Conservation (phyloP, 2,888 invertebrate genomes). For the Panopea generosa region DNA sequence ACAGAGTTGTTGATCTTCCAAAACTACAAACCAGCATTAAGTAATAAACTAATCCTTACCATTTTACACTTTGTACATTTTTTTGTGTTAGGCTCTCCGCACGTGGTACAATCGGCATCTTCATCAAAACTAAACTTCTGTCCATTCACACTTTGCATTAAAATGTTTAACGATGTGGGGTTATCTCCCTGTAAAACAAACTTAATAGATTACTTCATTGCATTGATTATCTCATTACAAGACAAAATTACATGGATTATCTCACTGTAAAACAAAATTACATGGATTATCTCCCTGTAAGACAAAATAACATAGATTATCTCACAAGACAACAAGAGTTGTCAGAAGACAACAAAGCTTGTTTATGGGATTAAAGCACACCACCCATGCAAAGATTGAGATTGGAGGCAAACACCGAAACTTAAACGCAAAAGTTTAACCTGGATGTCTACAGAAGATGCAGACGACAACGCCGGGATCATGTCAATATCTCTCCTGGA, state of each 20-base stretch:
- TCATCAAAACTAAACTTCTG: slow-evolving; percentile 88
- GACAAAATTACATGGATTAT: background rate
- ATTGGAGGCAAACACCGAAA: too few relatives aligned
- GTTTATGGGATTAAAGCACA: too few relatives aligned
- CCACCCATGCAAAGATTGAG: too few relatives aligned
- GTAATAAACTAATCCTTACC: too few relatives aligned
- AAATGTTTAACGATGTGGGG: slow-evolving; percentile 90
- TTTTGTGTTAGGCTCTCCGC: slow-evolving; percentile 88
- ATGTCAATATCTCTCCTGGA: too few relatives aligned
- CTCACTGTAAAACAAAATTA: background rate
- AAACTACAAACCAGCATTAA: too few relatives aligned
- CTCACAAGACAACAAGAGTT: background rate
- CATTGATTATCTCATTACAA: background rate
- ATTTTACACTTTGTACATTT: slow-evolving; percentile 97
- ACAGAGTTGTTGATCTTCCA: too few relatives aligned
- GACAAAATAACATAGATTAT: background rate
- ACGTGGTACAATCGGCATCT: slow-evolving; percentile 78
- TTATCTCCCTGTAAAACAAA: slow-evolving; percentile 83
- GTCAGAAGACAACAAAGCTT: too few relatives aligned
- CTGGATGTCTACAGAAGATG: too few relatives aligned
- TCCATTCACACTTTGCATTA: slow-evolving; percentile 94
- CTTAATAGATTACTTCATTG: too few relatives aligned
- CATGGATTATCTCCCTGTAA: slow-evolving; percentile 86
- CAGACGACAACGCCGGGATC: too few relatives aligned
- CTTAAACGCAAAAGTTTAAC: too few relatives aligned